These are phyloP conservation scores for Pogonus chalceus DNA, from an alignment of 1,140 invertebrate species.

Conservation along the genomic window DNA sequence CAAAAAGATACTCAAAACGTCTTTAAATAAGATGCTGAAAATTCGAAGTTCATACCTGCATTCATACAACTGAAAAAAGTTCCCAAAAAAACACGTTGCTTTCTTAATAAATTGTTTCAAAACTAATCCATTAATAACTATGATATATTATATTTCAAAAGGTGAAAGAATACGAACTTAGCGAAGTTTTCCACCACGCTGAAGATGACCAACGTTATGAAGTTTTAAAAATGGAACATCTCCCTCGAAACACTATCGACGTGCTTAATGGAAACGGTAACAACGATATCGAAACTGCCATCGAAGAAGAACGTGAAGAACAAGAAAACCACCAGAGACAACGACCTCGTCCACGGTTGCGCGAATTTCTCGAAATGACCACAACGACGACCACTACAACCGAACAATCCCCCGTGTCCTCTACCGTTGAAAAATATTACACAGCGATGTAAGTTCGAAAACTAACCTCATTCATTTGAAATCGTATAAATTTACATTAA, in stretches of 20 bases:
- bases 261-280: slow-evolving; percentile 54
- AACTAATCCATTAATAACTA: too few relatives aligned
- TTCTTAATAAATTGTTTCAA: too few relatives aligned
- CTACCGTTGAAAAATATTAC: not conserved
- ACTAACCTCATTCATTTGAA: not conserved
- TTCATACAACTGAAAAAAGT: too few relatives aligned
- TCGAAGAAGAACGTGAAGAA: slow-evolving; percentile 62
- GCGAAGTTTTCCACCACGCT: slow-evolving; percentile 69
- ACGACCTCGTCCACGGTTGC: slow-evolving; percentile 32
- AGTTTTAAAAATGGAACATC: slow-evolving; percentile 54
- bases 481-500: too few relatives aligned
- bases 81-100: too few relatives aligned
- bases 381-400: slow-evolving; percentile 22
- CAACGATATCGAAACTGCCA: slow-evolving; percentile 64
- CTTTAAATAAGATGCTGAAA: too few relatives aligned
- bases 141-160: too few relatives aligned
- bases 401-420: too few relatives aligned
- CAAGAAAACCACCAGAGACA: slow-evolving; percentile 40
- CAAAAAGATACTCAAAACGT: too few relatives aligned
- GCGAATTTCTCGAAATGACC: slow-evolving; percentile 12
- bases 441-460: not conserved
- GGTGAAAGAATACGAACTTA: slow-evolving; percentile 77
- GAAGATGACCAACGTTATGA: slow-evolving; percentile 63
- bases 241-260: slow-evolving; percentile 51
- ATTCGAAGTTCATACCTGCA: too few relatives aligned